Percentiles rank a stretch among this genome's conserved stretches.
phyloP scores from a whole-genome alignment of 1,140 invertebrate genomes.

The Drosophila parabipectinata region DNA sequence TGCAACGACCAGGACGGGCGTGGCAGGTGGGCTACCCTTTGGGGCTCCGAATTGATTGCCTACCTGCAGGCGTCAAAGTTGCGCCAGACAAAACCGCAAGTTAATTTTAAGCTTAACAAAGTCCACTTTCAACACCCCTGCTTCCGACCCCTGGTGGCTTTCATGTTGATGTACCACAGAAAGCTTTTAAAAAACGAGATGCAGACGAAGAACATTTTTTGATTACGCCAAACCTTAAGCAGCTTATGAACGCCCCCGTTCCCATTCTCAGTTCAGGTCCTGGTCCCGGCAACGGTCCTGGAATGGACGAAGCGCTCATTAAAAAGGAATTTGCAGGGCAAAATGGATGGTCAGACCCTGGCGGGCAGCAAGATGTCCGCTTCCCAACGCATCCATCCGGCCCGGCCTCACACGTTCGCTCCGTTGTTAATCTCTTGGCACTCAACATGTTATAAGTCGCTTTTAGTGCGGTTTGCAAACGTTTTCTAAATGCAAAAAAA shows the following conservation, averaged over 20 bases:
- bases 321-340: constrained; percentile 81
- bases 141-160: constrained; percentile 26
- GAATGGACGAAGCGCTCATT: constrained; percentile 69
- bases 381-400: neutral
- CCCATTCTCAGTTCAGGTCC: no score
- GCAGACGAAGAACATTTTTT: constrained; percentile 55
- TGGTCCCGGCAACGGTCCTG: neutral
- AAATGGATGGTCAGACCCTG: constrained; percentile 17
- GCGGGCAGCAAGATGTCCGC: neutral
- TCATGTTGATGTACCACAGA: constrained; percentile 74
- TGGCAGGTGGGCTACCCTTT: neutral
- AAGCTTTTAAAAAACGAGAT: constrained; percentile 76
- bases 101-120: constrained; percentile 82
- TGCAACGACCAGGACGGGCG: constrained; percentile 45
- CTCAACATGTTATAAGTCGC: constrained; percentile 83
- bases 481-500: constrained; percentile 68
- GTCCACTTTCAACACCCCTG: constrained; percentile 22
- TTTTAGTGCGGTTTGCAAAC: constrained; percentile 80
- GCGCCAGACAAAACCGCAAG: constrained; percentile 75
- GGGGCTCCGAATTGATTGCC: constrained; percentile 69
- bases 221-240: constrained; percentile 81
- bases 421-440: constrained; percentile 80
- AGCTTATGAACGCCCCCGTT: constrained; percentile 57
- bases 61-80: constrained; percentile 80
- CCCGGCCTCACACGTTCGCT: constrained; percentile 34